Base-by-base conservation (phyloP, 2,888 invertebrate species). In the Schrankia costaestrigalis region DNA sequence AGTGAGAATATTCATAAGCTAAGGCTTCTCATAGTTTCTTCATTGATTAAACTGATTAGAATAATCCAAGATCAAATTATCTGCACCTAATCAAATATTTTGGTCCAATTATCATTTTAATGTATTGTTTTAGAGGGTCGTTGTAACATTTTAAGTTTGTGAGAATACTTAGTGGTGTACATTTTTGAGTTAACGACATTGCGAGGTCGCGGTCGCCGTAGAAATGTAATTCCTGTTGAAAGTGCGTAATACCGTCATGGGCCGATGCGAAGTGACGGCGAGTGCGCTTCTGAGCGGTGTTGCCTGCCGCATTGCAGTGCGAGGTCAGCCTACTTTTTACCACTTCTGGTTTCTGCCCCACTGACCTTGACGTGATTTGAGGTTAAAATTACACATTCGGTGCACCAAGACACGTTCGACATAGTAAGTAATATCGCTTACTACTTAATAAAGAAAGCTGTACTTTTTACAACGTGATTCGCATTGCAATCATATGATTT, bases 391-490 rank as follows among this genome's bases (percentile, higher is more conserved):
- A 74, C 69, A 71, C 65, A 76, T 77, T 75, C 68, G 53, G 59
- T 57, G 43, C 63, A 56, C 62, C 61, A 56, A 58, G 49, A 48
- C 63, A 51, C 63, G 57, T 54, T 47, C 55, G 55, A 56, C 56
- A 60, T 65, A 63, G 49, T 64, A 69, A 60, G 69, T 66, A 33
- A 58, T 46, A 63, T 57, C 50, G 53, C 65, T 59, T 52, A 62
- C 59, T 66, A 53, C 65, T 59, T 52, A 62, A 59, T 66, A 66
- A 75, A 79, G 85, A 85, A 84, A 85, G 84, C 62, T 68, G 51
- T 56, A 76, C 76, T 76, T 75, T 80, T 80, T 63, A 71, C 63
- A 37, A 71, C 82, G 82, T 84, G 84, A 71, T 67, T 61, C 37
- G 81, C 72, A 69, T 56, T 47, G 34, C 33, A 67, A 74, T 57